These are phyloP conservation scores for Castor canadensis DNA, from an alignment of 2,113 vertebrate genomes.

Conservation along the genomic window DNA sequence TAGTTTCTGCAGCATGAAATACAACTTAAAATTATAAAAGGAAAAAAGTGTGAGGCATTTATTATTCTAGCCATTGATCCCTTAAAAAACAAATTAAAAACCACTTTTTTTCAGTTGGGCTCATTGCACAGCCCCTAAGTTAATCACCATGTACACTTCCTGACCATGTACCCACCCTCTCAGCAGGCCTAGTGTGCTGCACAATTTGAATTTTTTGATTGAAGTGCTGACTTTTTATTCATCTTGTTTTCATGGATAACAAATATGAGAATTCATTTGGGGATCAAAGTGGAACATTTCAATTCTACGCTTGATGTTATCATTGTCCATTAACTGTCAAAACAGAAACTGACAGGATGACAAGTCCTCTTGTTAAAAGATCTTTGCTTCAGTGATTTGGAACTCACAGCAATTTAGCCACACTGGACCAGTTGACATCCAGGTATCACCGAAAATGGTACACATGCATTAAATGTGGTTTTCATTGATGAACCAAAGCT, in stretches of 20 bases:
- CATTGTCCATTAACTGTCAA: slow-evolving; percentile 80
- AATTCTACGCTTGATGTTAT: slow-evolving; percentile 69
- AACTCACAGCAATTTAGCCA: slow-evolving; percentile 79
- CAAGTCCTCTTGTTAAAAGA: slow-evolving; percentile 80
- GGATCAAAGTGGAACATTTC: slow-evolving; percentile 72
- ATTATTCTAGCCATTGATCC: not conserved
- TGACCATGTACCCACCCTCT: not conserved
- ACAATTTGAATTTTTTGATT: slow-evolving; percentile 19
- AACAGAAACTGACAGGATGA: slow-evolving; percentile 78
- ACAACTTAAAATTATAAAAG: slow-evolving; percentile 46
- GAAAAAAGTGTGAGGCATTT: not conserved
- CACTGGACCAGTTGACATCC: slow-evolving; percentile 61
- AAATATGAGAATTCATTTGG: slow-evolving; percentile 73
- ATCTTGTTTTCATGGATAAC: slow-evolving; percentile 52
- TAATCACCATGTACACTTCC: not conserved
- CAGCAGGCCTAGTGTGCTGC: not conserved
- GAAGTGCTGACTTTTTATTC: slow-evolving; percentile 46
- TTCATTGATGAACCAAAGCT: slow-evolving; percentile 53
- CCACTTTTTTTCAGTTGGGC: not conserved
- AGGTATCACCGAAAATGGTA: slow-evolving; percentile 43
- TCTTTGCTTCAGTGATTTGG: slow-evolving; percentile 80
- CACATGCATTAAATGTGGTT: slow-evolving; percentile 3
- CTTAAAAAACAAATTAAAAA: not conserved
- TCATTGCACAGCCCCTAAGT: not conserved
- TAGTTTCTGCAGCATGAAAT: not conserved